Conservation (phyloP, 1,140 invertebrate genomes). For the Rhagoletis zephyria region DNA sequence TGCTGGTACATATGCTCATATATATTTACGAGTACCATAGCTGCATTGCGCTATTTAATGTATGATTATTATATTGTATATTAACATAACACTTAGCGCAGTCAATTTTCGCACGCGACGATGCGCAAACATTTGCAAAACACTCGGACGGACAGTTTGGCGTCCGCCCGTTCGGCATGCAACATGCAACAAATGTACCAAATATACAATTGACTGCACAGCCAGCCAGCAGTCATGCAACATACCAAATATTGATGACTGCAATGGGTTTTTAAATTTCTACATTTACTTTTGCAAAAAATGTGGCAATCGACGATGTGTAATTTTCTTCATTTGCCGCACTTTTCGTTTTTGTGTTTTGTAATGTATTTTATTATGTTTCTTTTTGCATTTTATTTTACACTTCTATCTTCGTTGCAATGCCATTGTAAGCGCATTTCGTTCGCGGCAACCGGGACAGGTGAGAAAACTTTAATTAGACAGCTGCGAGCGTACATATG, state of each 20-base stretch:
- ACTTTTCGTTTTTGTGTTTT: background rate
- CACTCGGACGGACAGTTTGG: background rate
- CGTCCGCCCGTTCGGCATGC: background rate
- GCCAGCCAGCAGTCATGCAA: background rate
- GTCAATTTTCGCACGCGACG: constrained; percentile 51
- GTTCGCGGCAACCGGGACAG: background rate
- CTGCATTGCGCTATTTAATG: constrained; percentile 50
- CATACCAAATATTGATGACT: constrained; percentile 38
- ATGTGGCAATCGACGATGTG: constrained; percentile 24
- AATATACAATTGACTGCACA: background rate
- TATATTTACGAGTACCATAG: background rate
- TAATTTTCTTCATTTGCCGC: background rate
- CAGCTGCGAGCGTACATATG: background rate
- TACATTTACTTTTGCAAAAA: background rate
- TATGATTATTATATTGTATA: constrained; percentile 50
- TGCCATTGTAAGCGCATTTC: background rate
- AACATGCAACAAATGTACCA: background rate
- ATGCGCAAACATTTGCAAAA: constrained; percentile 45
- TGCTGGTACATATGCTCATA: background rate
- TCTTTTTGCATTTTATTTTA: background rate
- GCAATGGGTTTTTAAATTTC: constrained; percentile 24
- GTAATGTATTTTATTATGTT: background rate
- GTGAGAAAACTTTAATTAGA: constrained; percentile 40
- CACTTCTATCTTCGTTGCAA: background rate
- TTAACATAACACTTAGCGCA: constrained; percentile 48